These are phyloP conservation scores for Epinephelus cyanopodus DNA, from an alignment of 2,113 vertebrate species.

Conservation along the genomic window DNA sequence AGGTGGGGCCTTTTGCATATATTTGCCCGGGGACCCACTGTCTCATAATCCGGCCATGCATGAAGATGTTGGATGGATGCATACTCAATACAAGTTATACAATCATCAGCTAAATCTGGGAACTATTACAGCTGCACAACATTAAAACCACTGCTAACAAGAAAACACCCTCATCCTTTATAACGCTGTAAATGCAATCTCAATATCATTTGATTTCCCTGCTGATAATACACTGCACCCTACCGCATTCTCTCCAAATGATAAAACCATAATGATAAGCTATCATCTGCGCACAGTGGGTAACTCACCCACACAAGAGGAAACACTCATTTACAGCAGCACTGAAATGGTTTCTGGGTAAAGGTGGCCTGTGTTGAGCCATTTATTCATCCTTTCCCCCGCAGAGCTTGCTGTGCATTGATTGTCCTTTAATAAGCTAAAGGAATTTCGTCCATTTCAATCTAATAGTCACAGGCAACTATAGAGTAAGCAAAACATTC, in stretches of 20 bases:
- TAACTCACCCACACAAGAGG: constrained; percentile 32
- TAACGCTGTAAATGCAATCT: constrained; percentile 51
- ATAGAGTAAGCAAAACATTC: constrained; percentile 7
- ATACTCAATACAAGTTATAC: background rate
- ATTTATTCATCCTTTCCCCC: constrained; percentile 6
- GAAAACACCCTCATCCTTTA: constrained; percentile 51
- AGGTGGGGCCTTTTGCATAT: too few relatives aligned
- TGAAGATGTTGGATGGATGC: background rate
- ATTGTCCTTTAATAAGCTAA: constrained; percentile 57
- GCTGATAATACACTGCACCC: constrained; percentile 66
- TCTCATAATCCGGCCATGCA: background rate
- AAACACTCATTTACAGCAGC: constrained; percentile 57
- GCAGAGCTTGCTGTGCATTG: constrained; percentile 22
- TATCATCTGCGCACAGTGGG: constrained; percentile 65
- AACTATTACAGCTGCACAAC: constrained; percentile 10
- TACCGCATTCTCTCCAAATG: constrained; percentile 56
- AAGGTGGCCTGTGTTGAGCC: constrained; percentile 41
- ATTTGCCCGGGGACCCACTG: too few relatives aligned
- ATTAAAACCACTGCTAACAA: constrained; percentile 31
- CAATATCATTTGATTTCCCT: constrained; percentile 63
- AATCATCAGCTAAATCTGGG: constrained; percentile 30
- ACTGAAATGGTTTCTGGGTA: constrained; percentile 39
- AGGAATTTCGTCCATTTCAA: constrained; percentile 33
- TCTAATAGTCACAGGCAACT: constrained; percentile 40
- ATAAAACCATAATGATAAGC: constrained; percentile 75